Base-by-base conservation (phyloP, 2,888 invertebrate genomes). In the Iphiclides podalirius region DNA sequence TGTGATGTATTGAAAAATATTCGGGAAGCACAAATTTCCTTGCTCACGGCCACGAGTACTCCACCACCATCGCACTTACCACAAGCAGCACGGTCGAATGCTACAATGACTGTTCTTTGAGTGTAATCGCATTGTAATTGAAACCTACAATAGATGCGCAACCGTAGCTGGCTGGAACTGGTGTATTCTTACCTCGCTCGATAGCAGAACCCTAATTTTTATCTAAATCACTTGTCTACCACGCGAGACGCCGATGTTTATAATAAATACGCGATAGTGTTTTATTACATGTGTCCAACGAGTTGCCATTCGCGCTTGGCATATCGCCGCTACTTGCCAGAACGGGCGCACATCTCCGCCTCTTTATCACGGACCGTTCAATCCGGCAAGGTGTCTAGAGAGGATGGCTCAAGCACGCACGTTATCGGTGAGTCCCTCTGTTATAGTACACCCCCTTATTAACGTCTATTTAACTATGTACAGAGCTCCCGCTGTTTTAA, bases 151-250 rank as follows among this genome's bases (percentile, higher is more conserved):
- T n/a, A n/a, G n/a, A n/a, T n/a, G n/a, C n/a, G n/a, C n/a, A n/a
- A n/a, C n/a, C n/a, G n/a, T n/a, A n/a, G n/a, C n/a, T n/a, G n/a
- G n/a, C n/a, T n/a, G n/a, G n/a, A n/a, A n/a, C n/a, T n/a, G n/a
- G n/a, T n/a, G n/a, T n/a, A n/a, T 3, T 20, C 33, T 39, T 28
- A 50, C 48, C 42, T 52, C 42, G 15, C 8, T 12, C n/a, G 40
- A 31, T 44, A 36, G 46, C 38, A 45, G 49, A 59, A 55, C 60
- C 60, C 58, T 48, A 55, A 55, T 44, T 49, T 51, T 66, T 61
- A 73, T 75, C 68, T 55, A 53, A 62, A 69, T 75, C 79, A 76
- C 64, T 54, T 54, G 56, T 58, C 54, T 50, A 46, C 47, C 75
- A 78, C 72, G 76, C 67, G 60, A 63, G 61, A 59, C 54, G 7